phyloP scores from a whole-genome alignment of 1,140 invertebrate genomes.

The Philaenus spumarius region DNA sequence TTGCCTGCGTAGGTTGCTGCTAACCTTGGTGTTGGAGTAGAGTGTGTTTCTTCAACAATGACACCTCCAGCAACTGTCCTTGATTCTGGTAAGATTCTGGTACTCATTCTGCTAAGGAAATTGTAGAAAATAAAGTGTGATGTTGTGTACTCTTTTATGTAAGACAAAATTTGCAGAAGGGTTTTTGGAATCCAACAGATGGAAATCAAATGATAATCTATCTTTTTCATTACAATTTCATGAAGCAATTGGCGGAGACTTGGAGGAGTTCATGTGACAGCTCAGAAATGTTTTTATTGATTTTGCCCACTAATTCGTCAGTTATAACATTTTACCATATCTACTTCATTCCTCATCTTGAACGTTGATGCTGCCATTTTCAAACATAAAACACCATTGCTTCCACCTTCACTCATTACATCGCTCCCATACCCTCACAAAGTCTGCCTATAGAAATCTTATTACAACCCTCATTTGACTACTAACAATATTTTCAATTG shows the following conservation, averaged over 20 bases:
- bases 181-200: conserved; percentile 3
- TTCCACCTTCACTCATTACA: too few relatives aligned
- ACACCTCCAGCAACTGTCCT: conserved; percentile 17
- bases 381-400: too few relatives aligned
- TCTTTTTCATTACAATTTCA: background rate
- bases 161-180: background rate
- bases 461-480: too few relatives aligned
- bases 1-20: conserved; percentile 10
- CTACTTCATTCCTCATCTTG: too few relatives aligned
- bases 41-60: conserved; percentile 22
- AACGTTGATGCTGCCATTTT: too few relatives aligned
- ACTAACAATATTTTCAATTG: too few relatives aligned
- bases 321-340: too few relatives aligned
- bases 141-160: background rate
- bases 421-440: too few relatives aligned
- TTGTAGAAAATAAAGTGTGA: background rate
- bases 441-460: too few relatives aligned
- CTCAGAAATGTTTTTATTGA: too few relatives aligned
- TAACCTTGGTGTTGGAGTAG: conserved; percentile 19
- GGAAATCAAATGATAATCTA: background rate
- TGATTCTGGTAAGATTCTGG: conserved; percentile 19
- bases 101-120: background rate
- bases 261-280: background rate
- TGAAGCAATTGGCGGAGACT: background rate
- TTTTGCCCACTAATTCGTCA: too few relatives aligned